phyloP scores from a whole-genome alignment of 1,140 invertebrate genomes.

The Drosophila carrolli region DNA sequence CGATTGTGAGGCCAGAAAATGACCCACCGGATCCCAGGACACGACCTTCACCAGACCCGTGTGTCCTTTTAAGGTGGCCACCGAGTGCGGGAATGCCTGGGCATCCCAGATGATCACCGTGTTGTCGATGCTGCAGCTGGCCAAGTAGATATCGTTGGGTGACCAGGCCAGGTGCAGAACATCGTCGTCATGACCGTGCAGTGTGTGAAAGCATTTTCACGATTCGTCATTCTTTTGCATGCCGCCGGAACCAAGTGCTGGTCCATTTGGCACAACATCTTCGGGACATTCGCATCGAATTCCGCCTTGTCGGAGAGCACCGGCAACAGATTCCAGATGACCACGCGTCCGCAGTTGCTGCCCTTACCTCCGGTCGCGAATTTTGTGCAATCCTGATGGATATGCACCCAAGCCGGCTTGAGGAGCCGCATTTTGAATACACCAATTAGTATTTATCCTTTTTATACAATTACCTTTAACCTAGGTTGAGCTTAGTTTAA shows the following conservation, averaged over 20 bases:
- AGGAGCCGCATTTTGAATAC: conserved; percentile 30
- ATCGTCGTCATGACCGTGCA: conserved; percentile 95
- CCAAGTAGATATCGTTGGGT: conserved; percentile 95
- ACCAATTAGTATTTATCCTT: background rate
- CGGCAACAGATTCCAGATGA: conserved; percentile 97
- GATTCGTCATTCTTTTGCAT: conserved; percentile 91
- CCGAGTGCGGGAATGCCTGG: conserved; percentile 92
- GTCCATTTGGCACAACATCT: conserved; percentile 98
- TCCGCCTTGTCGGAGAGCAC: conserved; percentile 91
- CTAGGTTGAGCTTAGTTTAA: background rate
- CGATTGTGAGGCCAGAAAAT: conserved; percentile 98
- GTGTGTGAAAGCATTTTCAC: conserved; percentile 95
- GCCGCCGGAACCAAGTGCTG: conserved; percentile 87
- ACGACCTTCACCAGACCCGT: conserved; percentile 98
- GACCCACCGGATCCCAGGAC: conserved; percentile 98
- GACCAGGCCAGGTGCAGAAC: conserved; percentile 98
- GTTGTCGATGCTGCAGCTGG: conserved; percentile 98
- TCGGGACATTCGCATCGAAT: conserved; percentile 92
- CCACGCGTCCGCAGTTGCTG: conserved; percentile 92
- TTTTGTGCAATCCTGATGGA: conserved; percentile 96
- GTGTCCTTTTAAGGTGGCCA: conserved; percentile 94
- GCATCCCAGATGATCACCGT: conserved; percentile 98
- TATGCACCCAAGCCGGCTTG: conserved; percentile 81
- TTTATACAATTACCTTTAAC: background rate
- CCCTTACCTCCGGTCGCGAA: conserved; percentile 98